Evolutionary conservation across 2,888 invertebrate species (phyloP), one percentile per base, ranked within the genome.

Genomic region (Escarpia spicata): DNA sequence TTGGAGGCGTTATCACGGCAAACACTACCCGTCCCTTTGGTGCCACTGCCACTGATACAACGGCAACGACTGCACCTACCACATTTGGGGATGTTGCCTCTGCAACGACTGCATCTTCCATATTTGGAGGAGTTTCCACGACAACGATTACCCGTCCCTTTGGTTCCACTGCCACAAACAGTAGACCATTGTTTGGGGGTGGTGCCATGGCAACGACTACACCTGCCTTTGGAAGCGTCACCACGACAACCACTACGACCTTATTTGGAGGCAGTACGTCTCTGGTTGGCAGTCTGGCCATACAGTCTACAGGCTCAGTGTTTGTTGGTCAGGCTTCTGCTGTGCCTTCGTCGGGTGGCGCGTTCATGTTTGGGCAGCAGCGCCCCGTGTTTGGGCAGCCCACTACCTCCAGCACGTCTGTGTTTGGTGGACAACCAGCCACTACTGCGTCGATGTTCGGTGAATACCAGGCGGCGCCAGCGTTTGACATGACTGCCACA

Each of bases 341-440:
- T 45, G 52, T 44, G 19, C 58, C 92, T 10, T 92, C 26, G 0
- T 58, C 58, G 1, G 37, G 15, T 19, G 19, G 19, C 44, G 10
- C 45, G 52, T 92, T 19, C 37, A 15, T 92, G 15, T 92, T 92
- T 44, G 44, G 26, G 92, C 44, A 92, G 92, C 58, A n/a, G 19
- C 15, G n/a, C 43, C 60, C 93, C 19, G n/a, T 93, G 90, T 94
- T 94, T 94, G 94, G 93, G 43, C 91, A 93, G 43, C 92, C 92
- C 31, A 52, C 94, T n/a, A 92, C 93, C 19, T 90, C 92, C 91
- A 60, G 90, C 4, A 45, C 92, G n/a, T 44, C 58, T 89, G 90
- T 89, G 8, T 91, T 91, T 44, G 60, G 44, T 58, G 19, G 15
- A 43, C 31, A 91, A 43, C 90, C 43, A n/a, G 43, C 90, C n/a